Percentiles rank a stretch among this genome's conserved stretches.
Evolutionary conservation across 1,140 invertebrate species (phyloP).

Genomic region (Lepidurus apus): DNA sequence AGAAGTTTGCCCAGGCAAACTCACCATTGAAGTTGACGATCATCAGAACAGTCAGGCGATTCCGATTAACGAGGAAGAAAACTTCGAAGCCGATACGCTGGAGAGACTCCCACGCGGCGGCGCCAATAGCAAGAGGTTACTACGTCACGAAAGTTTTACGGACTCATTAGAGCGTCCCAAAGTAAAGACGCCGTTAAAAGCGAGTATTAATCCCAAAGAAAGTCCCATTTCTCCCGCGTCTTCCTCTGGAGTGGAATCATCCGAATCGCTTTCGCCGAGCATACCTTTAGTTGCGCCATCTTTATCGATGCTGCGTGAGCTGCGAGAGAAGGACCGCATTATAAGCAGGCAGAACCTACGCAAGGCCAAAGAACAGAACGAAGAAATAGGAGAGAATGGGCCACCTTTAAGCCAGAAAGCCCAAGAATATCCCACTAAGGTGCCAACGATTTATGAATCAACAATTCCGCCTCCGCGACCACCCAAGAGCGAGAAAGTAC

Average conservation of each 20-base stretch:
- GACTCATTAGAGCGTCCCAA: slow-evolving; percentile 32
- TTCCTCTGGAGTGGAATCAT: slow-evolving; percentile 32
- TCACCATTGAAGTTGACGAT: slow-evolving; percentile 30
- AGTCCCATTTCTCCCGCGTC: slow-evolving; percentile 31
- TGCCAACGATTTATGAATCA: slow-evolving; percentile 7
- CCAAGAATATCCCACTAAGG: slow-evolving; percentile 19
- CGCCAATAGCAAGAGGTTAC: background rate
- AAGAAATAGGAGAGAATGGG: background rate
- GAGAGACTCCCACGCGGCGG: background rate
- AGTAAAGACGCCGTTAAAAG: background rate
- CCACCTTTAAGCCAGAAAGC: background rate
- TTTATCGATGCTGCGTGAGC: slow-evolving; percentile 26
- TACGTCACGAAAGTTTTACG: slow-evolving; percentile 27
- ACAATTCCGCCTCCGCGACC: slow-evolving; percentile 20
- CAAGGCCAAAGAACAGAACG: background rate
- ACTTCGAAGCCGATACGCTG: slow-evolving; percentile 31
- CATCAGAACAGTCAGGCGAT: background rate
- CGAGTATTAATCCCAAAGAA: background rate
- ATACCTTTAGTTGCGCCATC: background rate
- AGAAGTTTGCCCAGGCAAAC: slow-evolving; percentile 8
- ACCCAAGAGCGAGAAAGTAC: slow-evolving; percentile 28
- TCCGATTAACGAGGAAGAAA: slow-evolving; percentile 25
- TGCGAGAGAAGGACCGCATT: slow-evolving; percentile 6
- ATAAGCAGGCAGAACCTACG: slow-evolving; percentile 16
- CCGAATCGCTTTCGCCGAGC: slow-evolving; percentile 12